A percentile compares a stretch with the other conserved stretches of the same genome.
phyloP scores from a whole-genome alignment of 2,888 invertebrate genomes.

The Exocentrus adspersus region DNA sequence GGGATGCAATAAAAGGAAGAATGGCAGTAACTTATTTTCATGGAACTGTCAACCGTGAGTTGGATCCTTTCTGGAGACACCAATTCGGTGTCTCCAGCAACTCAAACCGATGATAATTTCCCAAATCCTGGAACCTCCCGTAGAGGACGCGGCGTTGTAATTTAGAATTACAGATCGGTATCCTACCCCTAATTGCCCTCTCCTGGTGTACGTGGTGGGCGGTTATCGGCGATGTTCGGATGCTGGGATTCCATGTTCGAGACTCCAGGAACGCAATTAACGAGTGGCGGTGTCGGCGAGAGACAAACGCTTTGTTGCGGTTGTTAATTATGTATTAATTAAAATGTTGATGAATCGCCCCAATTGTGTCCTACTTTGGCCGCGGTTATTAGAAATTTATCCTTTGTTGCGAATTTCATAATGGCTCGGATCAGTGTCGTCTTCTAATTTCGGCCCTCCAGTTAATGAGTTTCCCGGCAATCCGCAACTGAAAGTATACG shows the following conservation, averaged over 20 bases:
- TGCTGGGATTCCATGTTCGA: slow-evolving; percentile 8
- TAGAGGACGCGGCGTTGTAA: too few species aligned
- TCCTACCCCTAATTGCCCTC: slow-evolving; percentile 7
- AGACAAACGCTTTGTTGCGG: slow-evolving; percentile 61
- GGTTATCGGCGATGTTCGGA: slow-evolving; percentile 17
- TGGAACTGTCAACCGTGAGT: too few species aligned
- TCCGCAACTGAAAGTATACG: too few species aligned
- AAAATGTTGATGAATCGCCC: slow-evolving; percentile 62
- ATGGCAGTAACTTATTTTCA: too few species aligned
- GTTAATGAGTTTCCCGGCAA: slow-evolving; percentile 4
- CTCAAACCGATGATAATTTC: too few species aligned
- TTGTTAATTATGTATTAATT: slow-evolving; percentile 62
- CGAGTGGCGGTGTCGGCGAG: slow-evolving; percentile 26
- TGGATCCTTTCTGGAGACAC: too few species aligned
- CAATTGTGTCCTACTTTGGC: slow-evolving; percentile 57
- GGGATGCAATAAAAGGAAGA: too few species aligned
- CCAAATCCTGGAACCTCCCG: too few species aligned
- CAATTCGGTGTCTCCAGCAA: too few species aligned
- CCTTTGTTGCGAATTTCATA: slow-evolving; percentile 49
- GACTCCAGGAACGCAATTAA: slow-evolving; percentile 19
- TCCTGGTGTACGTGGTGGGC: slow-evolving; percentile 8
- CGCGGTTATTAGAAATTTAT: slow-evolving; percentile 60
- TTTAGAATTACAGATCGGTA: background rate
- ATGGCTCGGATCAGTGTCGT: slow-evolving; percentile 17
- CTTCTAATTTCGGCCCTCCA: slow-evolving; percentile 17